Evolutionary conservation across 2,888 invertebrate genomes (phyloP).

Genomic region (Entomobrya proxima): DNA sequence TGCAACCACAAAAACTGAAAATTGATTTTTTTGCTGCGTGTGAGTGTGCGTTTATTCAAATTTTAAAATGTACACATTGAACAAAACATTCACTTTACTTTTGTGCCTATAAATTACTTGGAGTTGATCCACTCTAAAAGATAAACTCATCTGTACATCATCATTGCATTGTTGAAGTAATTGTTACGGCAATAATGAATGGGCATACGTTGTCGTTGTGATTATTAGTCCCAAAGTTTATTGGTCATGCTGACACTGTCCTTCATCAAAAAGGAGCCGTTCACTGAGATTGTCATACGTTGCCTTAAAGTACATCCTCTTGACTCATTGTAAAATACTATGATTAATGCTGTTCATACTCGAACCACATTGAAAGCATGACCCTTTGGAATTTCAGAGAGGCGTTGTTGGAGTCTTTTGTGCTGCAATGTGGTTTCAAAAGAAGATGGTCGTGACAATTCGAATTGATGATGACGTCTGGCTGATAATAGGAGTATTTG

Average conservation of each 20-base stretch:
- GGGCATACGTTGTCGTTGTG: constrained; percentile 17
- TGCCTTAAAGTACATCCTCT: no score
- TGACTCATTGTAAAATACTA: no score
- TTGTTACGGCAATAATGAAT: background rate
- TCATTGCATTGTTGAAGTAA: background rate
- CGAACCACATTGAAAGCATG: no score
- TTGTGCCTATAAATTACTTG: background rate
- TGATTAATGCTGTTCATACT: no score
- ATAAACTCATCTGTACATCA: background rate
- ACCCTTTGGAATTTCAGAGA: no score
- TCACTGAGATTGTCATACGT: no score
- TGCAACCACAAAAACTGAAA: background rate
- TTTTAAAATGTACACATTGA: background rate
- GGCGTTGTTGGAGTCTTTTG: no score
- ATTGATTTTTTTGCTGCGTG: background rate
- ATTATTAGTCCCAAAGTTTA: constrained; percentile 13
- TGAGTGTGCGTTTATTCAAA: background rate
- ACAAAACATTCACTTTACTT: constrained; percentile 3
- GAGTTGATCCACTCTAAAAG: background rate
- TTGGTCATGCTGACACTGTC: background rate
- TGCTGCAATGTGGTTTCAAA: background rate
- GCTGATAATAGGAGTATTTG: background rate
- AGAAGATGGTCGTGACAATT: background rate
- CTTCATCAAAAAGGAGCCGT: background rate
- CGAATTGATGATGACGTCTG: background rate